Percentiles rank a stretch among this genome's conserved stretches.
Evolutionary conservation across 2,888 invertebrate species (phyloP).

Genomic region (Trissoscelio sp.): DNA sequence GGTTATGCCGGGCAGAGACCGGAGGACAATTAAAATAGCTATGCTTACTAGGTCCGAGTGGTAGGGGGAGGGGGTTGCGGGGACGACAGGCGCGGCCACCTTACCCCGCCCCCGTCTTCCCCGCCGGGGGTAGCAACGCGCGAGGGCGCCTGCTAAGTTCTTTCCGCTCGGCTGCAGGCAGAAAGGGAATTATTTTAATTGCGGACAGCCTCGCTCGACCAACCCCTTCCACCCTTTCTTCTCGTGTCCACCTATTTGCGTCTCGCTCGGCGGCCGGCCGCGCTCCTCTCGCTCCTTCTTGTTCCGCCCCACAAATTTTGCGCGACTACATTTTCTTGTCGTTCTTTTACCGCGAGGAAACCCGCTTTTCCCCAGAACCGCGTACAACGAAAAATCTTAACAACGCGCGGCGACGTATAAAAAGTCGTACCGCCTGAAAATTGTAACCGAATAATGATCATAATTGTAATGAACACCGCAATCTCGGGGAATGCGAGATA

Average conservation of each 20-base stretch:
- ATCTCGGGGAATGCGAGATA: constrained; percentile 44
- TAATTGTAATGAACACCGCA: constrained; percentile 60
- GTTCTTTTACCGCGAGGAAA: constrained; percentile 57
- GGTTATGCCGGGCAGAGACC: constrained; percentile 76
- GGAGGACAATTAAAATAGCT: constrained; percentile 83
- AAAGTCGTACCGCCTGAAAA: constrained; percentile 44
- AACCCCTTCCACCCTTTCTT: constrained; percentile 74
- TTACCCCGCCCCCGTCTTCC: constrained; percentile 52
- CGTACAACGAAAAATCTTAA: constrained; percentile 59
- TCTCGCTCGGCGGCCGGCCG: constrained; percentile 65
- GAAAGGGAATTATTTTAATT: constrained; percentile 84
- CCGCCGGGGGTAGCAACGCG: constrained; percentile 53
- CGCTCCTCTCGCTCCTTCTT: constrained; percentile 69
- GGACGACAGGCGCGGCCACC: constrained; percentile 59
- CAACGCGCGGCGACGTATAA: constrained; percentile 45
- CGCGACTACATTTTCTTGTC: constrained; percentile 57
- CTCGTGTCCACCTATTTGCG: constrained; percentile 67
- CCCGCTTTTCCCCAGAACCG: constrained; percentile 41
- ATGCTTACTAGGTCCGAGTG: constrained; percentile 78
- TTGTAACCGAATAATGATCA: constrained; percentile 58
- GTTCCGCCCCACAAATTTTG: constrained; percentile 67
- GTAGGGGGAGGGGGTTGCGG: constrained; percentile 61
- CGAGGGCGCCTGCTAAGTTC: constrained; percentile 83
- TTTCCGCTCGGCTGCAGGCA: constrained; percentile 83
- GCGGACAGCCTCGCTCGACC: constrained; percentile 83